Evolutionary conservation across 2,113 vertebrate genomes (phyloP).

Genomic region (Bostrychus sinensis): DNA sequence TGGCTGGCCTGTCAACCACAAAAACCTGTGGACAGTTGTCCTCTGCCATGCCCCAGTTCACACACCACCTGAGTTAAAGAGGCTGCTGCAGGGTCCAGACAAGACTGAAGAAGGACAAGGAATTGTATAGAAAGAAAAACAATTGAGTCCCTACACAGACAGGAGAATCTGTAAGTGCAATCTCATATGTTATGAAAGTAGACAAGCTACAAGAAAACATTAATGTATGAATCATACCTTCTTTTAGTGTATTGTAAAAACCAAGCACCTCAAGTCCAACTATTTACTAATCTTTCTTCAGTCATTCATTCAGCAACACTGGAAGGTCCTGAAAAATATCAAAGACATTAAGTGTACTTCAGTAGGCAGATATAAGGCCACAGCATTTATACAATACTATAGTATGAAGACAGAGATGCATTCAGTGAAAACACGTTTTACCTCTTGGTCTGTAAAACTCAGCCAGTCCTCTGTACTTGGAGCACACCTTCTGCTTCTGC

Average conservation of each 20-base stretch:
- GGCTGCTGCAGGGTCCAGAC: neutral
- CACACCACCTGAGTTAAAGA: slow-evolving; percentile 1
- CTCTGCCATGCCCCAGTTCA: slow-evolving; percentile 61
- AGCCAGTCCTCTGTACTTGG: neutral
- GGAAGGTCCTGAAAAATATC: neutral
- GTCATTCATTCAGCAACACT: slow-evolving; percentile 39
- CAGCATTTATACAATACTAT: neutral
- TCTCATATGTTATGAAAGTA: neutral
- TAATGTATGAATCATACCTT: neutral
- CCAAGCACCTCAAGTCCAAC: slow-evolving; percentile 35
- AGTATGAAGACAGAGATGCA: neutral
- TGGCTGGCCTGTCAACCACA: slow-evolving; percentile 69
- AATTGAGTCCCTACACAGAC: neutral
- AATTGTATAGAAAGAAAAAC: neutral
- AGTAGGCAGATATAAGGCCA: neutral
- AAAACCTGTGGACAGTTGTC: slow-evolving; percentile 68
- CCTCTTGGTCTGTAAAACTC: neutral
- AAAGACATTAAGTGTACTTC: neutral
- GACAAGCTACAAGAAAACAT: neutral
- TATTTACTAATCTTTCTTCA: slow-evolving; percentile 22
- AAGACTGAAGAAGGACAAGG: neutral
- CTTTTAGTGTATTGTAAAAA: neutral
- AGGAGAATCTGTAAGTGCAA: neutral
- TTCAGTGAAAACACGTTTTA: neutral
- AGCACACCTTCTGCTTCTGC: slow-evolving; percentile 7